phyloP scores from a whole-genome alignment of 2,113 vertebrate genomes.

The Vulpes vulpes region DNA sequence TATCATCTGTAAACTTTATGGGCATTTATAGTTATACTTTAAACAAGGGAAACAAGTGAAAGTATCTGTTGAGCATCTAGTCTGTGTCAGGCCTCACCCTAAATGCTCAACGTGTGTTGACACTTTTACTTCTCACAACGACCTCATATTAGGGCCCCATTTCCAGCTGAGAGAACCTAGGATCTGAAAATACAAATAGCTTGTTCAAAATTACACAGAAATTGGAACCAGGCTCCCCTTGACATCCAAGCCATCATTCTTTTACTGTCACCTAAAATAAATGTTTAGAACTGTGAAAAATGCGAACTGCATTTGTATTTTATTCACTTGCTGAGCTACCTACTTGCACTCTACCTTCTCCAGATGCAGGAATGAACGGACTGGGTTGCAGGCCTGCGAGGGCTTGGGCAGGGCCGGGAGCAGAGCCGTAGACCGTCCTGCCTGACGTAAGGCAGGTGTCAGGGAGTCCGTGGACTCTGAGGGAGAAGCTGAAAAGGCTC shows the following conservation, averaged over 20 bases:
- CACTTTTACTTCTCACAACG: not conserved
- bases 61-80: not conserved
- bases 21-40: not conserved
- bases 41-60: not conserved
- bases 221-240: no score
- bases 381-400: not conserved
- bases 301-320: not conserved
- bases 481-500: no score
- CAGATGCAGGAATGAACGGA: not conserved
- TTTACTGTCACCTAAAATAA: not conserved
- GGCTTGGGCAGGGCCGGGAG: not conserved
- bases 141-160: not conserved
- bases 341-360: not conserved
- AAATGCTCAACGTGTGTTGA: not conserved
- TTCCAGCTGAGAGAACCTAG: not conserved
- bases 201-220: not conserved
- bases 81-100: not conserved
- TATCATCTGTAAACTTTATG: no score
- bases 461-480: no score
- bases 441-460: fast-evolving
- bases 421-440: not conserved
- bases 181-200: not conserved
- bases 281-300: not conserved
- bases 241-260: not conserved
- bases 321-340: not conserved